Base-by-base conservation (phyloP, 2,113 vertebrate species). In the Gymnarchus niloticus region DNA sequence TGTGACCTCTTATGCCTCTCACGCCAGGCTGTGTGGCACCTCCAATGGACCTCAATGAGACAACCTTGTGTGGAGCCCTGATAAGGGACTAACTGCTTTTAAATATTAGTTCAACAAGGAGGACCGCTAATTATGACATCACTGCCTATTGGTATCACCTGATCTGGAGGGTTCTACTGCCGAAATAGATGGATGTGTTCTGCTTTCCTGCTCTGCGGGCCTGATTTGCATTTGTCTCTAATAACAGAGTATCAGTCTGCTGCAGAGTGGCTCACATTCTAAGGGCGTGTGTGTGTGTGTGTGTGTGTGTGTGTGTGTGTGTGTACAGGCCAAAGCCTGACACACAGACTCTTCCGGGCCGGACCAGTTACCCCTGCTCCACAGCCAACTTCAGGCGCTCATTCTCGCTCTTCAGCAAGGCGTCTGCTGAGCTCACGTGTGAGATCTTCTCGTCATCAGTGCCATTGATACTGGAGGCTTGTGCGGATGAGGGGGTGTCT, bases 401-500 rank as follows among this genome's bases (percentile, higher is more conserved):
- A 0, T 98, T 99, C 92, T 99, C 97, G 0, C 90, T 96, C 91
- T 95, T 95, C 85, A 98, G 93, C 86, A 95, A 92, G 0, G 93
- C 87, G 69, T 95, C 94, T 0, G 95, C 93, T 0, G 98, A 94
- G 21, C 92, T 90, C 0, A 93, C 93, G 0, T 96, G 93, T 0
- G 93, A 97, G 48, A 97, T 96, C 87, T 99, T 99, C 88, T 99
- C 98, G 10, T 99, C 98, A 0, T 99, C 97, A 0, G 98, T 99
- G 49, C 98, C 98, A 0, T 99, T 99, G 56, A 99, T 91, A n/a
- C 97, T 98, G 78, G 97, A 97, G 0, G 96, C 95, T 92, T 96
- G 95, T 84, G 95, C 94, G 61, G 93, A 92, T 81, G 94, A 93
- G 0, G 95, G 95, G 2, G 95, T 97, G 88, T 97, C 96, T n/a